Conservation (phyloP, 2,797 vertebrate species). For the Lithobates sylvaticus region DNA sequence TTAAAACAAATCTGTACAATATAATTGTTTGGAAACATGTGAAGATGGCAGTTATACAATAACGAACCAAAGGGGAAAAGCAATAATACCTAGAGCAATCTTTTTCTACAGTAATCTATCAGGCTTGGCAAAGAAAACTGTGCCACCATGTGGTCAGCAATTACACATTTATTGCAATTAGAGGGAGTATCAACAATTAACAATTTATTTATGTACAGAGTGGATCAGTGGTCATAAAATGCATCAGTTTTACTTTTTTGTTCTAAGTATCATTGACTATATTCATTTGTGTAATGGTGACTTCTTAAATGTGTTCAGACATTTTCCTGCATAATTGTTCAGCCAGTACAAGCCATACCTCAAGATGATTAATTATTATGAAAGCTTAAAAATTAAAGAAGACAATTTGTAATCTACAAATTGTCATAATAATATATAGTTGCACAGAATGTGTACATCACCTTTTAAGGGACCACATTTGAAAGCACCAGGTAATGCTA, state of each 20-base stretch:
- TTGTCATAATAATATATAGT: too few relatives aligned
- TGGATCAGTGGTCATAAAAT: not conserved
- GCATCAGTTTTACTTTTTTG: not conserved
- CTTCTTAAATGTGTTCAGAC: not conserved
- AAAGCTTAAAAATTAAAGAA: too few relatives aligned
- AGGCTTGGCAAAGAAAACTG: conserved; percentile 41
- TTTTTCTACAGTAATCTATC: not conserved
- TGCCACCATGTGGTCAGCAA: conserved; percentile 54
- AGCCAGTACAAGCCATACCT: not conserved
- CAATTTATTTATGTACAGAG: not conserved
- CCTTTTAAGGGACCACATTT: too few relatives aligned
- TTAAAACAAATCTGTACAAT: not conserved
- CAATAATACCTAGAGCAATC: not conserved
- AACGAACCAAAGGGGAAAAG: not conserved
- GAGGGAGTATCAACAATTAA: not conserved
- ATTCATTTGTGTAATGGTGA: not conserved
- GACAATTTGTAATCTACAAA: too few relatives aligned
- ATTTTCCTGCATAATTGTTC: not conserved
- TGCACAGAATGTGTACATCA: too few relatives aligned
- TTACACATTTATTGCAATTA: conserved; percentile 35
- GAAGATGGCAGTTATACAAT: not conserved
- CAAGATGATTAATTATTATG: too few relatives aligned
- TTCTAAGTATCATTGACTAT: not conserved
- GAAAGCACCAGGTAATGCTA: too few relatives aligned
- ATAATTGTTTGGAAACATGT: not conserved